Conservation (phyloP, 2,113 vertebrate species). For the Clarias batrachus region DNA sequence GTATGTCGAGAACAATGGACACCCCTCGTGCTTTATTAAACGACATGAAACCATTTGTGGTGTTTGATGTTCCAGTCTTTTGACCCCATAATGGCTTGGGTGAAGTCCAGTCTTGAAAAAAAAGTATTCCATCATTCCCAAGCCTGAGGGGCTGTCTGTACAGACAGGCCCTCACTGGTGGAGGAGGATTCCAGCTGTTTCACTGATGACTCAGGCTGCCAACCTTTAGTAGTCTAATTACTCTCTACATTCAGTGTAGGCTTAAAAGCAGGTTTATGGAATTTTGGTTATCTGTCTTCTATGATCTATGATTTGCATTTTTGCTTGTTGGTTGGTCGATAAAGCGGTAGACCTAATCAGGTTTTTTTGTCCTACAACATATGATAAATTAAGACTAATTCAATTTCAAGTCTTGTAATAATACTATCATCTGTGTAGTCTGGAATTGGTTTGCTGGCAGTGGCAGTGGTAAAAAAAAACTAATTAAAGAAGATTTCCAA, state of each 20-base stretch:
- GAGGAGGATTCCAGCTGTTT: conserved; percentile 30
- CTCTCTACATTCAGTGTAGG: neutral
- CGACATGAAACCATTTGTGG: neutral
- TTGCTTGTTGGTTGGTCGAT: neutral
- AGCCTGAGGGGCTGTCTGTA: conserved; percentile 25
- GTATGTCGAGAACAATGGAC: neutral
- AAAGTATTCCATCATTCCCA: neutral
- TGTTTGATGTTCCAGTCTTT: conserved; percentile 2
- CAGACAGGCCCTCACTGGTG: conserved; percentile 26
- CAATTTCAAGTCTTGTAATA: neutral
- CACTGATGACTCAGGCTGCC: conserved; percentile 2
- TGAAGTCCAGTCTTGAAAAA: neutral
- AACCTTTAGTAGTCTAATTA: neutral
- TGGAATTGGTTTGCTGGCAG: neutral
- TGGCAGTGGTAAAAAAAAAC: neutral
- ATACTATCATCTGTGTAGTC: neutral
- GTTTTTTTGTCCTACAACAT: neutral
- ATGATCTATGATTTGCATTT: neutral
- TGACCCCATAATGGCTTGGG: neutral
- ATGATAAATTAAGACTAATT: neutral
- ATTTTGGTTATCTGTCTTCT: neutral
- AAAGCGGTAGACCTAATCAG: neutral
- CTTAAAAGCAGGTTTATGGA: neutral
- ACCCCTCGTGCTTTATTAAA: neutral
- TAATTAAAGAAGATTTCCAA: neutral